These are phyloP conservation scores for Stramonita haemastoma DNA, from an alignment of 2,888 invertebrate species.

Conservation along the genomic window DNA sequence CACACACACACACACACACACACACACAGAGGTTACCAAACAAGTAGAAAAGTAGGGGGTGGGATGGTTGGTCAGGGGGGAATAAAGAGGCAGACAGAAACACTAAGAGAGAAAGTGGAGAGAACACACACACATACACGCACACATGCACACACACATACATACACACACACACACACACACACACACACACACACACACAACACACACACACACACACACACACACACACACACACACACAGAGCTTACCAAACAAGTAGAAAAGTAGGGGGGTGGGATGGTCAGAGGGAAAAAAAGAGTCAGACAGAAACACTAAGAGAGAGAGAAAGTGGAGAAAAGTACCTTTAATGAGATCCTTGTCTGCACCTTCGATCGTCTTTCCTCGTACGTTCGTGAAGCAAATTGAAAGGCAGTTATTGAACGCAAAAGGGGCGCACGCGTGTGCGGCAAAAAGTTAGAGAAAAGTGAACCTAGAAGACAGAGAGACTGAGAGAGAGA, in stretches of 20 bases:
- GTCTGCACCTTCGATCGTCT: neutral
- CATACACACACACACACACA: neutral
- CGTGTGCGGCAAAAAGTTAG: too few species aligned
- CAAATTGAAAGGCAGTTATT: too few species aligned
- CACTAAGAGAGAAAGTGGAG: too few species aligned
- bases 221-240: slow-evolving; percentile 28
- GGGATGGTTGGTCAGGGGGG: too few species aligned
- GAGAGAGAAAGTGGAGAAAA: neutral
- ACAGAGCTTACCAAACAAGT: neutral
- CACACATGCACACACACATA: neutral
- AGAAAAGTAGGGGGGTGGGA: neutral
- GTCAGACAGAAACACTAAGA: neutral
- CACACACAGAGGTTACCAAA: too few species aligned
- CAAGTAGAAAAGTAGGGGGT: too few species aligned
- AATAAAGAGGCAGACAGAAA: too few species aligned
- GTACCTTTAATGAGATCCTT: too few species aligned
- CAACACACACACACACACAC: slow-evolving; percentile 4
- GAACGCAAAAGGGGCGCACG: too few species aligned
- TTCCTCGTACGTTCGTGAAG: neutral
- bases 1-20: neutral
- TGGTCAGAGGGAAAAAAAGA: neutral
- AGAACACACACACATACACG: too few species aligned
- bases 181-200: neutral
- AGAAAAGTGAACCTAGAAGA: too few species aligned
- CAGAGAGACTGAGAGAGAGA: too few species aligned